Evolutionary conservation across 2,113 vertebrate genomes (phyloP).

Genomic region (Phocoena sinus): DNA sequence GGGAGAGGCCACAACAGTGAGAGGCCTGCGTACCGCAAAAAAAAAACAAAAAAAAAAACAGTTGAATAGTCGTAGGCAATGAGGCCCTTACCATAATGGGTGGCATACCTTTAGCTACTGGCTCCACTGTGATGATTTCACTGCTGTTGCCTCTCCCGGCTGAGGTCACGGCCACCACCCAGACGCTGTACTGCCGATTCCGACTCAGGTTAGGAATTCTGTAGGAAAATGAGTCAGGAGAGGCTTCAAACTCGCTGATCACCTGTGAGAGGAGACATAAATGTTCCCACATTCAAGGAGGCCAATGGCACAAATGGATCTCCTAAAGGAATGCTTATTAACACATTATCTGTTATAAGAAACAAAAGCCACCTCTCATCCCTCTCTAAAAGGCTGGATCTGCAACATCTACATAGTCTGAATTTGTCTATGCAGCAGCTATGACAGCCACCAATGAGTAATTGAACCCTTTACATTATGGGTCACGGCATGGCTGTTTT

Average conservation of each 20-base stretch:
- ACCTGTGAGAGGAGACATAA: conserved; percentile 86
- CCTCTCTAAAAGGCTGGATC: neutral
- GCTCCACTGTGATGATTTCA: conserved; percentile 96
- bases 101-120: conserved; percentile 86
- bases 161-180: conserved; percentile 97
- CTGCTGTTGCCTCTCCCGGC: conserved; percentile 98
- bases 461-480: neutral
- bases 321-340: neutral
- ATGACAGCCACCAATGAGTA: neutral
- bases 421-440: neutral
- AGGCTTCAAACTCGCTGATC: conserved; percentile 98
- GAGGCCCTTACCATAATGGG: neutral
- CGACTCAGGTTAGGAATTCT: conserved; percentile 94
- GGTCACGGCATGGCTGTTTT: neutral
- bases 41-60: no score
- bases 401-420: neutral
- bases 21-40: no score
- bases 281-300: conserved; percentile 76
- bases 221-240: conserved; percentile 95
- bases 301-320: neutral
- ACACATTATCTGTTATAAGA: neutral
- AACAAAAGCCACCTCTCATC: accelerated
- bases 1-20: no score
- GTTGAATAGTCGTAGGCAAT: accelerated
- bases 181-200: conserved; percentile 96